Percentiles rank a stretch among this genome's conserved stretches.
These are phyloP conservation scores for Erynnis tages DNA, from an alignment of 2,888 invertebrate species.

Conservation along the genomic window DNA sequence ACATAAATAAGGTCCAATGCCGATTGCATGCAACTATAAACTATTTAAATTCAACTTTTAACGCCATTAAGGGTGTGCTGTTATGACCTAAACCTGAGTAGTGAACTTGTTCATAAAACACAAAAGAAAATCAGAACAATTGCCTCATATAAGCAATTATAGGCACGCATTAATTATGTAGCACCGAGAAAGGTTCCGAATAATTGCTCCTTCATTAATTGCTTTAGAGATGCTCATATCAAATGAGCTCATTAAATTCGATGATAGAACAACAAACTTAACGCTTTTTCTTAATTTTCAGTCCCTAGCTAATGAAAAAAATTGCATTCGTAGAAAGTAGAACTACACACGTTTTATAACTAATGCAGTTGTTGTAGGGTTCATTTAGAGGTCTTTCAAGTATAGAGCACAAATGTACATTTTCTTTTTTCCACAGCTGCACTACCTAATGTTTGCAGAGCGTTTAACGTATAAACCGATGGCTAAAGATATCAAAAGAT, in stretches of 20 bases:
- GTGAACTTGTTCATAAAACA: no score
- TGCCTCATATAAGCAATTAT: slow-evolving; percentile 48
- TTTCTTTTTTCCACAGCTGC: no score
- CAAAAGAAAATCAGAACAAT: slow-evolving; percentile 65
- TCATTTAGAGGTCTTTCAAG: no score
- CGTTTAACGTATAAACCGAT: slow-evolving; percentile 17
- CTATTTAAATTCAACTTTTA: no score
- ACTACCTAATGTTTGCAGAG: neutral
- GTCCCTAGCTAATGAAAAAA: no score
- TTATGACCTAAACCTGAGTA: no score
- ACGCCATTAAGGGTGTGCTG: no score
- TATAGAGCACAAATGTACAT: no score
- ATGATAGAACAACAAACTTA: slow-evolving; percentile 17
- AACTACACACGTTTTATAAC: no score
- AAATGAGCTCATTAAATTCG: slow-evolving; percentile 42
- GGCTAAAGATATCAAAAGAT: slow-evolving; percentile 37
- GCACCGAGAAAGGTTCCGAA: slow-evolving; percentile 60
- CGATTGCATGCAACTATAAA: no score
- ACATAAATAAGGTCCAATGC: slow-evolving; percentile 54
- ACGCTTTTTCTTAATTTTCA: neutral
- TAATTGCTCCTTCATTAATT: slow-evolving; percentile 50
- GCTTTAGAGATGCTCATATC: slow-evolving; percentile 25
- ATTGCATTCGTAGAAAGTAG: no score
- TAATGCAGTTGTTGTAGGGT: no score
- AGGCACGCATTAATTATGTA: slow-evolving; percentile 67